Evolutionary conservation across 2,888 invertebrate species (phyloP).

Genomic region (Dione vanillae): DNA sequence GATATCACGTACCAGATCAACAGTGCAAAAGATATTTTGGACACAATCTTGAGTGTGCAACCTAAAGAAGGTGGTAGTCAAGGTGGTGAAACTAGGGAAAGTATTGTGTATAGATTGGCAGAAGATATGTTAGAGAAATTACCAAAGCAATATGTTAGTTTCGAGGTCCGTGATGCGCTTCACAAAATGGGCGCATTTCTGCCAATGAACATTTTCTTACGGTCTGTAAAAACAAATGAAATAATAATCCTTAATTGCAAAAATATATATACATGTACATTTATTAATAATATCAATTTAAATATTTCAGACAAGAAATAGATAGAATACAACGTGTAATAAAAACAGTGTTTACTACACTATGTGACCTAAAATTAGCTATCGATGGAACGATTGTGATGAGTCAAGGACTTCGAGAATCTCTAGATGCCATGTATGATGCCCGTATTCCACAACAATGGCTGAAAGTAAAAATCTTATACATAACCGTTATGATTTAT

Average conservation of each 20-base stretch:
- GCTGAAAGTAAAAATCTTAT: conserved; percentile 87
- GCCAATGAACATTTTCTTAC: conserved; percentile 97
- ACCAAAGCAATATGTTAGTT: conserved; percentile 93
- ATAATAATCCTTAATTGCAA: background rate
- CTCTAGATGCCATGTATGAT: conserved; percentile 98
- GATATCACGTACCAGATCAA: conserved; percentile 99
- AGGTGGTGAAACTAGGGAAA: conserved; percentile 96
- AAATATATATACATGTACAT: background rate
- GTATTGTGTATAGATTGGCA: conserved; percentile 94
- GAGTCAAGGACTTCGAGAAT: conserved; percentile 94
- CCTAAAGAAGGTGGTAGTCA: conserved; percentile 97
- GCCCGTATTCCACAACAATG: conserved; percentile 96
- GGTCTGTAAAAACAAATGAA: conserved; percentile 61
- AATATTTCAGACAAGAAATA: conserved; percentile 85
- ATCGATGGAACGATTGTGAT: conserved; percentile 99
- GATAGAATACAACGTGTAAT: conserved; percentile 95
- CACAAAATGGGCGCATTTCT: conserved; percentile 95
- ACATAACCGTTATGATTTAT: background rate
- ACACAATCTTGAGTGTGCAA: conserved; percentile 97
- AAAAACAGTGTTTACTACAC: conserved; percentile 89
- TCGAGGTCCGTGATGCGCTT: conserved; percentile 95
- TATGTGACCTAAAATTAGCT: conserved; percentile 95
- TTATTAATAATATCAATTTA: background rate
- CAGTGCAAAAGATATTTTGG: conserved; percentile 96
- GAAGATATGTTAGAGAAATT: conserved; percentile 93